Evolutionary conservation across 2,113 vertebrate genomes (phyloP).

Genomic region (Cettia cetti): DNA sequence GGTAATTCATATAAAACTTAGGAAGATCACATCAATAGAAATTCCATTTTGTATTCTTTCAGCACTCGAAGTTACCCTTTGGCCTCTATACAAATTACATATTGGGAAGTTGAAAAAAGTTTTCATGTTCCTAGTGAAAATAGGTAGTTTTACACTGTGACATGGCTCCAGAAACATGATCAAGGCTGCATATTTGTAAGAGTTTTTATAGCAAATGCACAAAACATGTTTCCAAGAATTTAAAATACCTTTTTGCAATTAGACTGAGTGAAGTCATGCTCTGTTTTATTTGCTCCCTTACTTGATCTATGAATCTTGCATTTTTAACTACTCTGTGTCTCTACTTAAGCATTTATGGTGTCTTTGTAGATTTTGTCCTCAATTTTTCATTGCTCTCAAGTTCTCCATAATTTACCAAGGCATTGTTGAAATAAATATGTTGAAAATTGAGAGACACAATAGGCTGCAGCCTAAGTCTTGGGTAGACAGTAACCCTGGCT

Average conservation of each 20-base stretch:
- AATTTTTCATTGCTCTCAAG: not conserved
- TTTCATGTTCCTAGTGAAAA: not conserved
- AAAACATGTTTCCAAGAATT: not conserved
- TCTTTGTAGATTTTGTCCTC: not conserved
- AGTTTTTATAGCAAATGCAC: not conserved
- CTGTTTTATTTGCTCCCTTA: not conserved
- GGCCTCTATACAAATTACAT: not conserved
- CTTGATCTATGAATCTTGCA: not conserved
- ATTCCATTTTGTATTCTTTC: not conserved
- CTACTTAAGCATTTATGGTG: not conserved
- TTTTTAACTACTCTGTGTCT: not conserved
- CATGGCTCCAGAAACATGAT: not conserved
- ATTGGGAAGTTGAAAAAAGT: not conserved
- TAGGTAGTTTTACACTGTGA: not conserved
- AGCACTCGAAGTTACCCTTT: not conserved
- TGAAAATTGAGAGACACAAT: not conserved
- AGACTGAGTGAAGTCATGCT: not conserved
- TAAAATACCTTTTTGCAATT: not conserved
- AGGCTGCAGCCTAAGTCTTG: not conserved
- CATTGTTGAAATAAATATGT: not conserved
- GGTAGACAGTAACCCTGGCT: not conserved
- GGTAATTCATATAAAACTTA: not conserved
- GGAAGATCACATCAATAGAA: not conserved
- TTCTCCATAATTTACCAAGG: not conserved
- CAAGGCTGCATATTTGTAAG: not conserved